Conservation (phyloP, 2,113 vertebrate genomes). For the Microcebus tavaratra region DNA sequence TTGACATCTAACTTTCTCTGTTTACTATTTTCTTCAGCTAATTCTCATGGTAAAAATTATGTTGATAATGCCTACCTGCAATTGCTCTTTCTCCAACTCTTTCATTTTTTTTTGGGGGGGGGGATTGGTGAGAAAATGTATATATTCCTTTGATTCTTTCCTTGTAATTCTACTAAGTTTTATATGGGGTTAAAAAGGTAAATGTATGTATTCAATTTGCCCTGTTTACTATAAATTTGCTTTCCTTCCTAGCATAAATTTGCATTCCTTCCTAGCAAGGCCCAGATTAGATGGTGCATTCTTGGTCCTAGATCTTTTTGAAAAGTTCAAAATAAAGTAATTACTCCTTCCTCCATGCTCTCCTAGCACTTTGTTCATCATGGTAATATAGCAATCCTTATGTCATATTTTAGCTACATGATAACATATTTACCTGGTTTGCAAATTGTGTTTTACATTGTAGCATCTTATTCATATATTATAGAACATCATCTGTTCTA, state of each 20-base stretch:
- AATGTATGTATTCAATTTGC: not conserved
- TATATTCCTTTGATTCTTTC: not conserved
- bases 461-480: slow-evolving; percentile 1
- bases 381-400: not conserved
- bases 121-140: rapidly evolving
- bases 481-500: not conserved
- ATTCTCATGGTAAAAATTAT: not conserved
- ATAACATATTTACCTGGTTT: not conserved
- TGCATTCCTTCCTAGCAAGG: not conserved
- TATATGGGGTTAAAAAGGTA: not conserved
- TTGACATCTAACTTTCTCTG: not conserved
- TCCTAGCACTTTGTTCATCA: not conserved
- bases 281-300: not conserved
- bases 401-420: slow-evolving; percentile 3
- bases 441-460: not conserved
- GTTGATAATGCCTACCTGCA: not conserved
- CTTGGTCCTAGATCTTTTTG: not conserved
- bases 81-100: not conserved
- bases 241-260: not conserved
- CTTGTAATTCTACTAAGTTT: not conserved
- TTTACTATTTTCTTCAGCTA: not conserved
- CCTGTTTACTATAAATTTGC: not conserved
- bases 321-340: not conserved
- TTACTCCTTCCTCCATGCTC: not conserved
- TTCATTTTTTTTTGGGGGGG: not conserved